Conservation (phyloP, 2,888 invertebrate species). For the Aproaerema taeniolella region DNA sequence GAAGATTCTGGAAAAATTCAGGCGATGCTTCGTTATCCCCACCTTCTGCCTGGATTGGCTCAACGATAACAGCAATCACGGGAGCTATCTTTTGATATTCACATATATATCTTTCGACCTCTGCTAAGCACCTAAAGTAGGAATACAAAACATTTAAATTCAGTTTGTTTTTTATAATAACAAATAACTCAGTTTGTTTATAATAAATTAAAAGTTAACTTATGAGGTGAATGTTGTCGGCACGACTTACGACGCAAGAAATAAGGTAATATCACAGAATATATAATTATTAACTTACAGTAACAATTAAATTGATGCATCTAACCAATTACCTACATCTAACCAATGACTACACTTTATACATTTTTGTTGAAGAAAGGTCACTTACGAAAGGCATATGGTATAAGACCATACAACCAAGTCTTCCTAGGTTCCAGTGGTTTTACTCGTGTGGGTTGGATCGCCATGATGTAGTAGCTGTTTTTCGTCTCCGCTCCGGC, state of each 20-base stretch:
- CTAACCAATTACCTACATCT: no score
- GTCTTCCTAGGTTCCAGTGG: no score
- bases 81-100: constrained; percentile 79
- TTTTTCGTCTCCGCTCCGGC: no score
- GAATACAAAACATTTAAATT: neutral
- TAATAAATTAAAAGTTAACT: no score
- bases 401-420: no score
- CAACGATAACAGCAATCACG: constrained; percentile 94
- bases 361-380: no score
- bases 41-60: constrained; percentile 98
- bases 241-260: neutral
- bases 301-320: no score
- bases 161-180: neutral
- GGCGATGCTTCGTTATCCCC: constrained; percentile 96
- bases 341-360: no score
- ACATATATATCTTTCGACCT: constrained; percentile 83
- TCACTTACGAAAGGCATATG: no score
- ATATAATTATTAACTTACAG: no score
- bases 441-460: no score
- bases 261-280: neutral
- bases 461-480: no score
- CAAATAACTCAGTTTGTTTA: neutral
- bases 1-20: constrained; percentile 91
- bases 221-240: neutral
- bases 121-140: constrained; percentile 70